Evolutionary conservation across 2,797 vertebrate genomes (phyloP).

Genomic region (Muraenolepis orangiensis): DNA sequence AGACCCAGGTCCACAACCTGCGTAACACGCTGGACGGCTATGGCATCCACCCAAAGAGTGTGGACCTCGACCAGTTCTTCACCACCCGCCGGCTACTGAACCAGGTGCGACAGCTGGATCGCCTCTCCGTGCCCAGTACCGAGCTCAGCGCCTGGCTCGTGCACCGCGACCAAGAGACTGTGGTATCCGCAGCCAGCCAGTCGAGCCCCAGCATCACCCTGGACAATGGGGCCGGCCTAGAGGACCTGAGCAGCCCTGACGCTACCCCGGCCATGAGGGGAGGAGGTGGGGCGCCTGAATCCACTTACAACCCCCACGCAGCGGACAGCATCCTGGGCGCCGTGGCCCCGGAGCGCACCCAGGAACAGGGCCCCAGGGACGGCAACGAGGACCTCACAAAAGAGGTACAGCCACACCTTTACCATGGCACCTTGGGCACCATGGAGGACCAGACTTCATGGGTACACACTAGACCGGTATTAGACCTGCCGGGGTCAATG

Average conservation of each 20-base stretch:
- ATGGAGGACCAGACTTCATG: not conserved
- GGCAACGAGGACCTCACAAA: slow-evolving; percentile 91
- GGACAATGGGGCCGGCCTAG: slow-evolving; percentile 85
- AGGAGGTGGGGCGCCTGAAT: slow-evolving; percentile 80
- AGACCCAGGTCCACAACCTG: slow-evolving; percentile 98
- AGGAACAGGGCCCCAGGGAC: slow-evolving; percentile 71
- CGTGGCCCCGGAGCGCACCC: slow-evolving; percentile 85
- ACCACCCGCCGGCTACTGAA: slow-evolving; percentile 87
- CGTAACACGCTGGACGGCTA: slow-evolving; percentile 96
- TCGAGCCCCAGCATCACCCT: slow-evolving; percentile 83
- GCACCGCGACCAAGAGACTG: slow-evolving; percentile 90
- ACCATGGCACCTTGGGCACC: slow-evolving; percentile 12
- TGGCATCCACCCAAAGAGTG: slow-evolving; percentile 97
- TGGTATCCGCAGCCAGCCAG: slow-evolving; percentile 81
- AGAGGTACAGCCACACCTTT: slow-evolving; percentile 78
- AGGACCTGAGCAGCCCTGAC: slow-evolving; percentile 82
- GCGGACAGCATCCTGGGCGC: slow-evolving; percentile 87
- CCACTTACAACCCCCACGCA: slow-evolving; percentile 81
- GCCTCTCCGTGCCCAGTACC: slow-evolving; percentile 89
- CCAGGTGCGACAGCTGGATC: slow-evolving; percentile 93
- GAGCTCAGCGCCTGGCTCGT: slow-evolving; percentile 95
- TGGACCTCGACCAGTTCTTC: slow-evolving; percentile 96
- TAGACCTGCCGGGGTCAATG: too few species aligned
- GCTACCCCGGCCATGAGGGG: slow-evolving; percentile 84
- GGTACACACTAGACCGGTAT: not conserved